Percentiles rank a stretch among this genome's conserved stretches.
phyloP scores from a whole-genome alignment of 2,797 vertebrate genomes.

The Sparus aurata region DNA sequence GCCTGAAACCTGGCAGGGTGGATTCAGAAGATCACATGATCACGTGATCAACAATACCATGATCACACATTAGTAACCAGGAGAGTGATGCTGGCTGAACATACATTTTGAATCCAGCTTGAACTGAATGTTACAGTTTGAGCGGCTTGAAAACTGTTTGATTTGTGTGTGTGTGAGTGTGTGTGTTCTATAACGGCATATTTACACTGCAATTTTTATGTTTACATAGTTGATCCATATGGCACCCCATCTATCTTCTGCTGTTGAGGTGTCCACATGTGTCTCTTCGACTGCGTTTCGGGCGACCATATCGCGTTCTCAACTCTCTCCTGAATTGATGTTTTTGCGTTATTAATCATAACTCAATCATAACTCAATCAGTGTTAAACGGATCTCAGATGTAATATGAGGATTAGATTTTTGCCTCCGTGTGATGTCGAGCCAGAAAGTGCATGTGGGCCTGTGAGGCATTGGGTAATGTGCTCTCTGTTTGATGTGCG shows the following conservation, averaged over 20 bases:
- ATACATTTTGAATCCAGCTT: background rate
- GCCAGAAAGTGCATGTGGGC: slow-evolving; percentile 21
- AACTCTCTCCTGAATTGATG: slow-evolving; percentile 9
- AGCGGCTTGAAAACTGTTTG: slow-evolving; percentile 32
- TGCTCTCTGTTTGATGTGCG: slow-evolving; percentile 66
- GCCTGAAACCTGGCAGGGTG: no score
- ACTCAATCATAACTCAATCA: slow-evolving; percentile 3
- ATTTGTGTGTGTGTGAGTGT: slow-evolving; percentile 31
- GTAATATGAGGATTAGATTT: slow-evolving; percentile 9
- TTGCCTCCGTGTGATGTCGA: slow-evolving; percentile 16
- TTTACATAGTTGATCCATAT: slow-evolving; percentile 47
- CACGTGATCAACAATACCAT: background rate
- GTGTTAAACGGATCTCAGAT: slow-evolving; percentile 3
- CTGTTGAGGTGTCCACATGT: slow-evolving; percentile 33
- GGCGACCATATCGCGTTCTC: slow-evolving; percentile 23
- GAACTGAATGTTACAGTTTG: background rate
- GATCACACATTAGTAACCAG: background rate
- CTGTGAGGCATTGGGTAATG: slow-evolving; percentile 53
- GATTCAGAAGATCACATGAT: no score
- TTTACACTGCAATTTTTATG: slow-evolving; percentile 38
- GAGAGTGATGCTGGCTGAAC: background rate
- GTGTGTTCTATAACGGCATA: slow-evolving; percentile 33
- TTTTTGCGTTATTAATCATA: slow-evolving; percentile 33
- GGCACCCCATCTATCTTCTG: slow-evolving; percentile 40
- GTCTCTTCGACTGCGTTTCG: slow-evolving; percentile 26